Conservation (phyloP, 2,888 invertebrate genomes). For the Apocheima hispidaria region DNA sequence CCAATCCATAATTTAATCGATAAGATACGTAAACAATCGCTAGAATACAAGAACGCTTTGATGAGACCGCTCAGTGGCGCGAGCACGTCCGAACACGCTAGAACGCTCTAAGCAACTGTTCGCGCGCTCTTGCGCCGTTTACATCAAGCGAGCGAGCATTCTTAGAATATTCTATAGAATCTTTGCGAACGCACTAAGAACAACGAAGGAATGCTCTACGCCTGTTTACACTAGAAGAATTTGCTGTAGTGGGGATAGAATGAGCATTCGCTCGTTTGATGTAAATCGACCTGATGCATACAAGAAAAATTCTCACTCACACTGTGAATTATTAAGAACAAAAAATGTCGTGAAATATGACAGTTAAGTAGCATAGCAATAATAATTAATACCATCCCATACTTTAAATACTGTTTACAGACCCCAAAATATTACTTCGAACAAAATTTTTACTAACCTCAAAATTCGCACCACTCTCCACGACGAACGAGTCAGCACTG, state of each 20-base stretch:
- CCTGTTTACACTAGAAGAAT: too few relatives aligned
- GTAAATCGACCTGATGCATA: conserved; percentile 7
- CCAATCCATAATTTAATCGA: background rate
- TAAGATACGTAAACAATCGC: background rate
- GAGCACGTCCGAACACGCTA: background rate
- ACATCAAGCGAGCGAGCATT: conserved; percentile 2
- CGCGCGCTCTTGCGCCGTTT: conserved; percentile 1
- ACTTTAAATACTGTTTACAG: too few relatives aligned
- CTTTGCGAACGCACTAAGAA: background rate
- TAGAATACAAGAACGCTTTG: conserved; percentile 4
- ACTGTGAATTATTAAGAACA: too few relatives aligned
- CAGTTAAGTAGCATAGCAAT: too few relatives aligned
- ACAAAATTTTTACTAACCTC: too few relatives aligned
- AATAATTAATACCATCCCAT: too few relatives aligned
- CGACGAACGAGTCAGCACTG: too few relatives aligned
- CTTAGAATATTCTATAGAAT: background rate
- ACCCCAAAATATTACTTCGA: too few relatives aligned
- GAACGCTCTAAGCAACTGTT: conserved; percentile 13
- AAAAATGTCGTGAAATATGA: too few relatives aligned
- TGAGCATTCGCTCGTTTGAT: background rate
- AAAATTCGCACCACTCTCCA: too few relatives aligned
- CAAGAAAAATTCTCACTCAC: too few relatives aligned
- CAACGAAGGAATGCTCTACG: background rate
- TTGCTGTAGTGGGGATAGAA: background rate
- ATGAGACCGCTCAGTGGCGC: background rate